Conservation (phyloP, 2,113 vertebrate species). For the Phaethornis superciliosus region DNA sequence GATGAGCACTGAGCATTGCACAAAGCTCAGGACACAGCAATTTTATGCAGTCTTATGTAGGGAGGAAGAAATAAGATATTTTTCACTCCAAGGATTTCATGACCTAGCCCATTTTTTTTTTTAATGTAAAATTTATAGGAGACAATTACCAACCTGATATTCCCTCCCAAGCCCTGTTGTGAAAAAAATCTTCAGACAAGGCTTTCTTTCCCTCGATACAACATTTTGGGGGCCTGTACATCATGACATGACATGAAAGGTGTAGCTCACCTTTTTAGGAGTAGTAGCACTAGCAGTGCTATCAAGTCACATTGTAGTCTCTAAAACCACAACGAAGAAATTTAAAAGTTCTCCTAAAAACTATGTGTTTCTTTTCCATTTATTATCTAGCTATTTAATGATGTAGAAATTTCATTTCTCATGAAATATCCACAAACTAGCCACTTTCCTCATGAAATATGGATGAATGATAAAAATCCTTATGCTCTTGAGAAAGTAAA, state of each 20-base stretch:
- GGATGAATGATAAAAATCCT: conserved; percentile 11
- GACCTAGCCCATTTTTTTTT: not conserved
- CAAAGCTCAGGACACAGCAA: not conserved
- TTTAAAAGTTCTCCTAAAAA: not conserved
- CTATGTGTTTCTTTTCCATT: not conserved
- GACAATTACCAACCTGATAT: not conserved
- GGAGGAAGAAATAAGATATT: not conserved
- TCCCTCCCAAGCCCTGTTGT: not conserved
- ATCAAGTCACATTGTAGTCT: not conserved
- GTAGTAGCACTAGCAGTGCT: not conserved
- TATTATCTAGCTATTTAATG: not conserved
- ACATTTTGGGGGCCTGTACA: not conserved
- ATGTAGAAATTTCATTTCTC: conserved; percentile 38
- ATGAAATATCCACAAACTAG: conserved; percentile 38
- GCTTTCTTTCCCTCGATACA: not conserved
- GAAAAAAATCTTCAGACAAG: not conserved
- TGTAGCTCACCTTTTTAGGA: not conserved
- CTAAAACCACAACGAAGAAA: not conserved
- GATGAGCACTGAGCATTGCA: not conserved
- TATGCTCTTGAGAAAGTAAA: conserved; percentile 31
- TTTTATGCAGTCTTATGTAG: not conserved
- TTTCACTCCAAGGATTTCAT: not conserved
- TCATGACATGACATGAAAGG: not conserved
- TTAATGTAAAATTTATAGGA: not conserved
- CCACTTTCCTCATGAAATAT: conserved; percentile 36